Evolutionary conservation across 1,140 invertebrate genomes (phyloP).

Genomic region (Drosophila rufa): DNA sequence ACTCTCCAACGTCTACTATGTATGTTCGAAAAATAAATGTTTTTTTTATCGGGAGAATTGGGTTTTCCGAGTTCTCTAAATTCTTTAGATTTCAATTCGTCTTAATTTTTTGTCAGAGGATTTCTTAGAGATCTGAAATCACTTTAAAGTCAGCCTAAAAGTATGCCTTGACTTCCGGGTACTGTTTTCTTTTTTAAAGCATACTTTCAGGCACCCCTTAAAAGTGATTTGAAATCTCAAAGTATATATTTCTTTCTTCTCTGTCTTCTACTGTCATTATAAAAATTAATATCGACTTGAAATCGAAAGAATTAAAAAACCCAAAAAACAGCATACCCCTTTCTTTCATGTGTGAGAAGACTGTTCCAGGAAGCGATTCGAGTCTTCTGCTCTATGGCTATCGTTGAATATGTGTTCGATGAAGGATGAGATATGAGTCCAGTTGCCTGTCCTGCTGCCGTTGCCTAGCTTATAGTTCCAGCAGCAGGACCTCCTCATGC

Average conservation of each 20-base stretch:
- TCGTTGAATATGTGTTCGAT: slow-evolving; percentile 74
- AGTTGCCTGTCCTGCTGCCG: slow-evolving; percentile 56
- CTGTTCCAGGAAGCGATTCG: slow-evolving; percentile 39
- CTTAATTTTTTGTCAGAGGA: no score
- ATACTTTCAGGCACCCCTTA: no score
- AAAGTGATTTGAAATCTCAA: not conserved
- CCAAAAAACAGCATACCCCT: not conserved
- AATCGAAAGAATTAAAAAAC: slow-evolving; percentile 21
- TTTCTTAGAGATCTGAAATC: not conserved
- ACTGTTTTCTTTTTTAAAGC: no score
- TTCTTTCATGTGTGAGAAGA: slow-evolving; percentile 28
- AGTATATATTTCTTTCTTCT: not conserved
- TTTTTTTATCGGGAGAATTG: not conserved
- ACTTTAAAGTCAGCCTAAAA: not conserved
- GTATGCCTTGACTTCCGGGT: not conserved
- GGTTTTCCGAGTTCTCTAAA: not conserved
- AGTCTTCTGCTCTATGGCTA: slow-evolving; percentile 63
- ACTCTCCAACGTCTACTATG: slow-evolving; percentile 10
- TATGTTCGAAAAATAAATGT: slow-evolving; percentile 51
- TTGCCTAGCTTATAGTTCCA: slow-evolving; percentile 69
- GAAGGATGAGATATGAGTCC: slow-evolving; percentile 67
- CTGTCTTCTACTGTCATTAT: no score
- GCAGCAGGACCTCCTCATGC: slow-evolving; percentile 85
- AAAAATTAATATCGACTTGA: not conserved
- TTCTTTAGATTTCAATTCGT: slow-evolving; percentile 16